Percentiles rank a stretch among this genome's conserved stretches.
phyloP scores from a whole-genome alignment of 2,888 invertebrate genomes.

The Thymelicus acteon region DNA sequence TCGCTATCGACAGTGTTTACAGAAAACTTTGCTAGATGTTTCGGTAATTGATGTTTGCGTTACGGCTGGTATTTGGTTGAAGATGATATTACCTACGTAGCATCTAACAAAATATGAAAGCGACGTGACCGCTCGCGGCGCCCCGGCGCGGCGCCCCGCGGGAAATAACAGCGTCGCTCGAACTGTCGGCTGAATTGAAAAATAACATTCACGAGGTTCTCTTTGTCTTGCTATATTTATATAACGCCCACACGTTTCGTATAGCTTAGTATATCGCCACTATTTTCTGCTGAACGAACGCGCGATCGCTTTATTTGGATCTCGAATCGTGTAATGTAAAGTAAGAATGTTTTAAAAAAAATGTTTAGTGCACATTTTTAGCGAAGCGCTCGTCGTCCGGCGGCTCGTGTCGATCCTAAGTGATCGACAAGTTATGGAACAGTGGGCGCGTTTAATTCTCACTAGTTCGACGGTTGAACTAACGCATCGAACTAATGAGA shows the following conservation, averaged over 20 bases:
- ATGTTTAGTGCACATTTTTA: too few relatives aligned
- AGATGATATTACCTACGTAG: neutral
- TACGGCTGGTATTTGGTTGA: neutral
- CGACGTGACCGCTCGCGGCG: neutral
- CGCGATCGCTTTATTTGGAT: too few relatives aligned
- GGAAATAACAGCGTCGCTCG: conserved; percentile 4
- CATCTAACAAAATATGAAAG: too few relatives aligned
- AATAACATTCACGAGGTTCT: conserved; percentile 2
- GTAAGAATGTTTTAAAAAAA: too few relatives aligned
- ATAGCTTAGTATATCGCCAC: neutral
- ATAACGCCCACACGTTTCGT: too few relatives aligned
- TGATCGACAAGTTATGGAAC: too few relatives aligned
- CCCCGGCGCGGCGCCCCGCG: neutral
- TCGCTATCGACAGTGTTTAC: neutral
- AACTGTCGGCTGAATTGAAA: conserved; percentile 2
- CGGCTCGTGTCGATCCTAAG: too few relatives aligned
- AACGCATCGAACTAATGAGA: too few relatives aligned
- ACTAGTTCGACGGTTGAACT: too few relatives aligned
- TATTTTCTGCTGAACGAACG: neutral
- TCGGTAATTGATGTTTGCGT: neutral
- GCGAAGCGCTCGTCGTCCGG: too few relatives aligned
- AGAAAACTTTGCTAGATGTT: neutral
- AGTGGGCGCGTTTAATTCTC: too few relatives aligned
- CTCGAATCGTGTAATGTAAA: too few relatives aligned
- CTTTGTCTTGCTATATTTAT: neutral